Evolutionary conservation across 1,140 invertebrate genomes (phyloP).

Genomic region (Micrasema minimum): DNA sequence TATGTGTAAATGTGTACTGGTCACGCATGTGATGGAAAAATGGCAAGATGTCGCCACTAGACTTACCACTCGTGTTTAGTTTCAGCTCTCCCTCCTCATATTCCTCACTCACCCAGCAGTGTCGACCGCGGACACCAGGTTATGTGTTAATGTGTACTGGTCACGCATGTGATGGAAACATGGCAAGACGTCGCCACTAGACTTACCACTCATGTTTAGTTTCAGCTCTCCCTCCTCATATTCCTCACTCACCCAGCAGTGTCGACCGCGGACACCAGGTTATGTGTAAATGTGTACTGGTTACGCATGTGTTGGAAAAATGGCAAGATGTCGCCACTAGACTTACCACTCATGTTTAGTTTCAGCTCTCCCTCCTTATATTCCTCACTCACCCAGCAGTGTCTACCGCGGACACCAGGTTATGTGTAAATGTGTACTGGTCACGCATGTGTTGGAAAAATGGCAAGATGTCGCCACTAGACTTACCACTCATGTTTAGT

Average conservation of each 20-base stretch:
- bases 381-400: conserved; percentile 86
- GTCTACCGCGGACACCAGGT: conserved; percentile 75
- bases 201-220: conserved; percentile 84
- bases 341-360: conserved; percentile 84
- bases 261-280: conserved; percentile 75
- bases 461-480: too few species aligned
- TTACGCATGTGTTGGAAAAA: too few species aligned
- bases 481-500: conserved; percentile 82
- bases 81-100: conserved; percentile 81
- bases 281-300: too few species aligned
- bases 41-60: too few species aligned
- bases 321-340: too few species aligned
- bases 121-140: conserved; percentile 75
- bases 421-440: too few species aligned
- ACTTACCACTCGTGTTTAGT: conserved; percentile 84
- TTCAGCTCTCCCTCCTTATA: conserved; percentile 81
- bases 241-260: conserved; percentile 86
- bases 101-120: conserved; percentile 86
- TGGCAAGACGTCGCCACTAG: too few species aligned
- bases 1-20: too few species aligned
- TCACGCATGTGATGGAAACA: too few species aligned
- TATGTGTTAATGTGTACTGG: too few species aligned
- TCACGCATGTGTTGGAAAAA: too few species aligned
- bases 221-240: conserved; percentile 81
- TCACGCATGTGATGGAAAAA: too few species aligned